Percentiles rank a stretch among this genome's conserved stretches.
These are phyloP conservation scores for Lanius collurio DNA, from an alignment of 2,113 vertebrate genomes.

Conservation along the genomic window DNA sequence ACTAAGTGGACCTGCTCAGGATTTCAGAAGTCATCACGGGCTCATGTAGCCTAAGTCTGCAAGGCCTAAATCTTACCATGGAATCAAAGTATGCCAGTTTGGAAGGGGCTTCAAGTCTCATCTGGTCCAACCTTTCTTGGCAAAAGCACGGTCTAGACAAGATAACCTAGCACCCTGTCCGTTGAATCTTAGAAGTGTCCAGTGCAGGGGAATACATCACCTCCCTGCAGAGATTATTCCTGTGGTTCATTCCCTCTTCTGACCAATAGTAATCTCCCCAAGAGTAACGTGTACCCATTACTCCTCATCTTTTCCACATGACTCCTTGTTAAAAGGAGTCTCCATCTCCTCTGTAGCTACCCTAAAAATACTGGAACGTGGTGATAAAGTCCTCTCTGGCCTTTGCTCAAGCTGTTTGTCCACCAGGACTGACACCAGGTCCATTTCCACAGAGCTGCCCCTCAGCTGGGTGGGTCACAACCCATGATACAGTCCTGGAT, in stretches of 20 bases:
- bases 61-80: not conserved
- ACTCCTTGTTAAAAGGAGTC: not conserved
- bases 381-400: not conserved
- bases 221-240: not conserved
- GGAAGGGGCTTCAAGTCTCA: not conserved
- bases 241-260: not conserved
- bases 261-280: not conserved
- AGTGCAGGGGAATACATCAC: fast-evolving
- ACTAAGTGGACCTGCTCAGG: not conserved
- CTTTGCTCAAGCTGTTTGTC: not conserved
- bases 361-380: not conserved
- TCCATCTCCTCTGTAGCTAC: not conserved
- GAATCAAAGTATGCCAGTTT: not conserved
- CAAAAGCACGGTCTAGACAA: not conserved
- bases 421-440: not conserved
- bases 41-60: not conserved
- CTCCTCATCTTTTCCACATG: not conserved
- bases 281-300: not conserved
- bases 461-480: not conserved
- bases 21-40: not conserved
- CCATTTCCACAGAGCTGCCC: not conserved
- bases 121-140: not conserved
- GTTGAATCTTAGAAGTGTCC: not conserved
- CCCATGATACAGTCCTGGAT: not conserved
- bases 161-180: not conserved